Base-by-base conservation (phyloP, 2,113 vertebrate genomes). In the Cyanoderma ruficeps region DNA sequence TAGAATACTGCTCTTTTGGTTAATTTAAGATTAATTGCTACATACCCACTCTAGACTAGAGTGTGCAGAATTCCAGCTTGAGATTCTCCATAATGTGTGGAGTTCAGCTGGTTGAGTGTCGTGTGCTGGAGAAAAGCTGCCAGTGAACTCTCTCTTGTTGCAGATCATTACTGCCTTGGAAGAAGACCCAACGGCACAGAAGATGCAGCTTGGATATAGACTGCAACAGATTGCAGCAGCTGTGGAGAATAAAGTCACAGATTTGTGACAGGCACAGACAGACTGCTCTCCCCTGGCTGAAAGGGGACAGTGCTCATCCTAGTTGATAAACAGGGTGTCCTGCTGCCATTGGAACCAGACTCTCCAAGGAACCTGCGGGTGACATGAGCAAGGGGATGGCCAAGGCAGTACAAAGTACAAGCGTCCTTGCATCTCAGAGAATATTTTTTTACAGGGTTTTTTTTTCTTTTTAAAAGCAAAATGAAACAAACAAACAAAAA, bases 231-330 rank as follows among this genome's bases (percentile, higher is more conserved):
- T 99, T 1, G 99, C 99, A 6, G 99, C 99, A 3, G 99, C 99
- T 11, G 99, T 99, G 97, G 99, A 99, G 95, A 99, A 99, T 93
- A 99, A 99, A 98, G 99, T 99, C 97, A 99, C 99, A 0, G 99
- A 99, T 93, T 99, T 99, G 97, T 99, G 99, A 99, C 97, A 64
- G 91, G 90, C 63, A 31, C 90, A 92, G 79, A 94, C 85, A 79
- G 78, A 91, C 91, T 95, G 93, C 88, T 97, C 83, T 89, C 85
- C 83, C 88, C 86, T 83, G 60, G 47, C 90, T 96, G 86, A 71
- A 81, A 1, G 1, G 90, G 95, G 86, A 86, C 70, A 61, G 72
- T 90, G 94, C 92, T 93, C 35, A 3, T 95, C 91, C 94, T 37
- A 69, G 55, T 68, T 83, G 75, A 35, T 21, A 33, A 87, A 63